A percentile compares a stretch with the other conserved stretches of the same genome.
Evolutionary conservation across 2,888 invertebrate species (phyloP).

Genomic region (Drosophila rellima): DNA sequence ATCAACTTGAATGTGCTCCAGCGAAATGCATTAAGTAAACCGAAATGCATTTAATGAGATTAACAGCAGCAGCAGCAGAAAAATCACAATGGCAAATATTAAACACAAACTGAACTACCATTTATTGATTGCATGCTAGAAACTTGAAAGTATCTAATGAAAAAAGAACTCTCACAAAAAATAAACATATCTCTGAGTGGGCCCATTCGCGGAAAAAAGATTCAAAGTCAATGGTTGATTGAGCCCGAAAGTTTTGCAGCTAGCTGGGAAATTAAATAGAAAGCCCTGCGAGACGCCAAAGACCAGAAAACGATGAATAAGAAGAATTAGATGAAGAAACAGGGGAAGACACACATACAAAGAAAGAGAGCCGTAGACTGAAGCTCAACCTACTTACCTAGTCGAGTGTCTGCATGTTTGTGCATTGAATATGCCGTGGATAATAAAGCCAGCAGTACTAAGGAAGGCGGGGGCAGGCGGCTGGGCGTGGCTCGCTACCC

Average conservation of each 20-base stretch:
- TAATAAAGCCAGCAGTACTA: constrained; percentile 69
- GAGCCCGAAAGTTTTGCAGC: constrained; percentile 58
- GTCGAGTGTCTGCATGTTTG: constrained; percentile 81
- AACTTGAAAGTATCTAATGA: constrained; percentile 46
- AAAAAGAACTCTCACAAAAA: constrained; percentile 6
- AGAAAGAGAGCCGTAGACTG: constrained; percentile 31
- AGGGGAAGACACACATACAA: constrained; percentile 6
- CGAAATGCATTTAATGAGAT: constrained; percentile 61
- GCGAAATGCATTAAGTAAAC: constrained; percentile 42
- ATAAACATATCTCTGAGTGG: constrained; percentile 6
- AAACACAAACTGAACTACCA: constrained; percentile 39
- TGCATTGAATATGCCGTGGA: constrained; percentile 79
- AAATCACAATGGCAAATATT: constrained; percentile 27
- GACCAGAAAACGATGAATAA: constrained; percentile 14
- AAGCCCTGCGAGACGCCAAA: constrained; percentile 65
- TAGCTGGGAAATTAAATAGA: constrained; percentile 77
- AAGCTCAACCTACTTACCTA: constrained; percentile 80
- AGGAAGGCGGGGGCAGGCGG: constrained; percentile 35
- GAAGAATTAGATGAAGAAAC: constrained; percentile 3
- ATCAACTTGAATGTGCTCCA: neutral
- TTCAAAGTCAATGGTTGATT: constrained; percentile 59
- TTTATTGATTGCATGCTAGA: constrained; percentile 70
- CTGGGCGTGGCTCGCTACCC: constrained; percentile 58
- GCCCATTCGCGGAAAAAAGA: constrained; percentile 10
- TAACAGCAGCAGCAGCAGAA: constrained; percentile 16